phyloP scores from a whole-genome alignment of 2,888 invertebrate species.

The Camponotus fellah region DNA sequence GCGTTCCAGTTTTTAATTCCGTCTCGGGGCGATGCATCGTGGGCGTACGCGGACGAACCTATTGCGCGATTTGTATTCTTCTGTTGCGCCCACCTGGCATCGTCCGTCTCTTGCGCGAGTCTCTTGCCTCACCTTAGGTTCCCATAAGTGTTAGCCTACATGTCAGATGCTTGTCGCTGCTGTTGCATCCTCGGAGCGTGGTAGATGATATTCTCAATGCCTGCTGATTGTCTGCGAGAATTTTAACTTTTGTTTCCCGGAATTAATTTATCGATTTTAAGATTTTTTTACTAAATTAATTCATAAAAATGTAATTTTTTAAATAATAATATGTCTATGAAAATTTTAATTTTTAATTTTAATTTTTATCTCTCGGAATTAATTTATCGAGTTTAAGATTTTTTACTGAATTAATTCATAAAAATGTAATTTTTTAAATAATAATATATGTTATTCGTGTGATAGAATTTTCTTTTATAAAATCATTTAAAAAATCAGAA shows the following conservation, averaged over 20 bases:
- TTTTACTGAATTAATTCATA: not conserved
- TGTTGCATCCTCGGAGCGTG: slow-evolving; percentile 31
- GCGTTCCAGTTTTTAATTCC: slow-evolving; percentile 79
- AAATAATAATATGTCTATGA: not conserved
- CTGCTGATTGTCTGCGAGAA: not conserved
- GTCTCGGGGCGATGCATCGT: slow-evolving; percentile 33
- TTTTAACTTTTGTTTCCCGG: not conserved
- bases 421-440: not conserved
- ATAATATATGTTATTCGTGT: not conserved
- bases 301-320: not conserved
- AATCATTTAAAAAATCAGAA: not conserved
- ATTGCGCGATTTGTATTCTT: slow-evolving; percentile 73
- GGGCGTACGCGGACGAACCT: slow-evolving; percentile 54
- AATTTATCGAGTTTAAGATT: not conserved
- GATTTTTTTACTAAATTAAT: not conserved
- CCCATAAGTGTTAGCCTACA: slow-evolving; percentile 70
- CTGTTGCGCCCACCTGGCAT: slow-evolving; percentile 65
- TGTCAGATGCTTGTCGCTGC: slow-evolving; percentile 36
- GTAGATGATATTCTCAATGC: not conserved
- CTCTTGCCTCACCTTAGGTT: slow-evolving; percentile 74
- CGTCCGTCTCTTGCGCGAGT: slow-evolving; percentile 66
- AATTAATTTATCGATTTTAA: not conserved
- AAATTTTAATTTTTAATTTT: not conserved
- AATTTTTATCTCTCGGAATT: not conserved
- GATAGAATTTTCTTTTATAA: not conserved